Evolutionary conservation across 2,888 invertebrate genomes (phyloP), one percentile per base, ranked within the genome.

Genomic region (Euplagia quadripunctaria): DNA sequence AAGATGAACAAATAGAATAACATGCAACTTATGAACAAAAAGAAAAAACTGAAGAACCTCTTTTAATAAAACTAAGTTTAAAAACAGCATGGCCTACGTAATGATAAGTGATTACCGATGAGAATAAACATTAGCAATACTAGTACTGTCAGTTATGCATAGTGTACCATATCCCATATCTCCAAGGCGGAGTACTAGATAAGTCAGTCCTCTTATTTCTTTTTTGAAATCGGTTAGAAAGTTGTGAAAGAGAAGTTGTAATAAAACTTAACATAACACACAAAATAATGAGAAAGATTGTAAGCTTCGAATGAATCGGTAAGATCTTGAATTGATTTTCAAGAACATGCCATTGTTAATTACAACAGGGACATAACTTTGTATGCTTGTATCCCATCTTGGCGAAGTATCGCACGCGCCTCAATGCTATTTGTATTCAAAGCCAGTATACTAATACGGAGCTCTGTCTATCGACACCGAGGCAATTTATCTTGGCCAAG

Each of bases 341-440:
- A 61, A 31, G 31, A 61, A 31, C 61, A 61, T 31, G 31, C 31
- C 61, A 61, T 31, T 31, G 12, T 61, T 31, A 61, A 61, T 61
- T 31, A 61, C 31, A 61, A 31, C 61, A 14, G 31, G 14, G 14
- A 61, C n/a, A n/a, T 17, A 64, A 9, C 16, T 41, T 67, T 52
- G 11, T 52, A 41, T 52, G n/a, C 41, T 42, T 12, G 17, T 68
- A 52, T 55, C n/a, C 42, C 12, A 55, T 55, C 8, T n/a, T 42
- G 77, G 76, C 76, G 71, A 76, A 72, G 80, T 79, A 80, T 81
- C 85, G 83, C 87, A 88, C 87, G 86, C 82, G 87, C 86, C 80
- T 78, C 73, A 78, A 80, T 72, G 80, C 89, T 86, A 94, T 94
- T 95, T 93, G 94, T 94, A 95, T 96, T 93, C 95, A 93, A 93